Evolutionary conservation across 2,797 vertebrate genomes (phyloP), one percentile per base, ranked within the genome.

Genomic region (Garrulus glandarius): DNA sequence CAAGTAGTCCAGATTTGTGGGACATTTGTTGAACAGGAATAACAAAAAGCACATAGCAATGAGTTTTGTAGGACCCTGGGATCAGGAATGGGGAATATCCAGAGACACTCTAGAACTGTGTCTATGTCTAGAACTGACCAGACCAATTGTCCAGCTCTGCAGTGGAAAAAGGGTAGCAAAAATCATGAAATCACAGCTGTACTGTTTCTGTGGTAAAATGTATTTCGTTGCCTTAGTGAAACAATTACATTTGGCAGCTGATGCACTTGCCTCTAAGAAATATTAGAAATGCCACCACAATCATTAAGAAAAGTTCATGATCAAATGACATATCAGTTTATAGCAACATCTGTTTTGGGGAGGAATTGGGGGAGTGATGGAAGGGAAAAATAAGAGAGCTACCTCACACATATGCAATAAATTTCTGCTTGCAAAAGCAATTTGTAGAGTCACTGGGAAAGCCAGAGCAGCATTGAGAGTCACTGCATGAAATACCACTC

Each of bases 231-330:
- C 77, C 59, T 56, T 24, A 23, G 27, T 76, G 50, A 43, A 81
- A 83, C 68, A 56, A 83, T 89, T 85, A 55, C 2, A 1, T 16
- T 34, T 50, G 57, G 75, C 94, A 96, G 90, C 80, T 96, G 95
- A 56, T 90, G 59, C 68, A 13, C 18, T 65, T 92, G 52, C 89
- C 90, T 83, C 57, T 43, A 76, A 96, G 96, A 96, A 95, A 96
- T 74, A 81, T n/a, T 52, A 90, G 78, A 96, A 96, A 97, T 89
- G 69, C 71, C 94, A 95, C 37, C 57, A 72, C 24, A 69, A 12
- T 49, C 61, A 72, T 93, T 85, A 94, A 78, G 88, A 70, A 76
- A 97, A 96, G 93, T 92, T 97, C 94, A 96, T 71, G 55, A 75
- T 65, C 37, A 67, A 71, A 50, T 89, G 91, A 89, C 61, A 32